Conservation (phyloP, 1,140 invertebrate species). For the Leptestheria dahalacensis region DNA sequence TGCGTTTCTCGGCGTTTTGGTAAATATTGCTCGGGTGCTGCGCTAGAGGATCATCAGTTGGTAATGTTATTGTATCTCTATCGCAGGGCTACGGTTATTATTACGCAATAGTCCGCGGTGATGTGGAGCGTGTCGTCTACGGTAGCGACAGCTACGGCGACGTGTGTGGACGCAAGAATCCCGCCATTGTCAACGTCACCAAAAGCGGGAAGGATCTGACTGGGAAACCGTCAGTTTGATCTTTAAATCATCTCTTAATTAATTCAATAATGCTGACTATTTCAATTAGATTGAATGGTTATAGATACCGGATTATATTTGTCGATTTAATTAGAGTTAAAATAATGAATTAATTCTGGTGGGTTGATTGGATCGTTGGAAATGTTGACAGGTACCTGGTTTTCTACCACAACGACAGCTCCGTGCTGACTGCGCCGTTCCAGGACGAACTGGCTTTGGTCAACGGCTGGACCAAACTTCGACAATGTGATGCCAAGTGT, state of each 20-base stretch:
- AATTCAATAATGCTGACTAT: too few species aligned
- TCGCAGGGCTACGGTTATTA: conserved; percentile 12
- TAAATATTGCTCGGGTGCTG: conserved; percentile 26
- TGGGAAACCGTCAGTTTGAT: conserved; percentile 10
- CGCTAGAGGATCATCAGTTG: background rate
- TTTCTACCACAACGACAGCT: background rate
- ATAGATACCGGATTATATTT: too few species aligned
- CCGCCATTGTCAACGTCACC: conserved; percentile 23
- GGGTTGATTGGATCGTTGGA: background rate
- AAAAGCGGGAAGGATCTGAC: conserved; percentile 35
- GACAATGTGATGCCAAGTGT: conserved; percentile 35
- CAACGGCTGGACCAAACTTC: background rate
- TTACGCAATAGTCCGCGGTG: conserved; percentile 36
- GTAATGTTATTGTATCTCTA: background rate
- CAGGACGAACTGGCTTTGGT: background rate
- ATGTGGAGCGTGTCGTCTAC: conserved; percentile 42
- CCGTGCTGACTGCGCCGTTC: background rate
- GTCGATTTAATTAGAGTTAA: too few species aligned
- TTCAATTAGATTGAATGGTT: too few species aligned
- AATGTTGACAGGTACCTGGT: background rate
- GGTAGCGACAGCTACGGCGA: conserved; percentile 52
- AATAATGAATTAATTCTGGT: background rate
- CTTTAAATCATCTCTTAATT: background rate
- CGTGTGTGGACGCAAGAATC: conserved; percentile 41
- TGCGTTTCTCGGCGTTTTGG: conserved; percentile 35